Percentiles rank a stretch among this genome's conserved stretches.
phyloP scores from a whole-genome alignment of 1,140 invertebrate species.

The Dolichoris vasculosae region DNA sequence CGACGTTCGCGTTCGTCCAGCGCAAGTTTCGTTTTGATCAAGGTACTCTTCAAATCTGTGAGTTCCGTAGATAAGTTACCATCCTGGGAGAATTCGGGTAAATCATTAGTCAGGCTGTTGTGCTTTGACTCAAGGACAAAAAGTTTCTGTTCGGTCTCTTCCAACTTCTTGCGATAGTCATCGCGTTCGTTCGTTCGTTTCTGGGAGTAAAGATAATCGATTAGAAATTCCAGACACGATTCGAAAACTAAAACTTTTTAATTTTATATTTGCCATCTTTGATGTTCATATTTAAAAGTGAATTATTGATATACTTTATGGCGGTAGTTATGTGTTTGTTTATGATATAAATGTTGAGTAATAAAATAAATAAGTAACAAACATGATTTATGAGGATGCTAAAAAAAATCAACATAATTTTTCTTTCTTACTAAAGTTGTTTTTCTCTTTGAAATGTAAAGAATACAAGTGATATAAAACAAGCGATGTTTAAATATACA shows the following conservation, averaged over 20 bases:
- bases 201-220: slow-evolving; percentile 42
- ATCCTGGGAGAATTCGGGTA: slow-evolving; percentile 54
- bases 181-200: slow-evolving; percentile 64
- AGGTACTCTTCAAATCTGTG: slow-evolving; percentile 62
- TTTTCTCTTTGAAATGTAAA: no score
- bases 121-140: slow-evolving; percentile 51
- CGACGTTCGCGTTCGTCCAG: slow-evolving; percentile 62
- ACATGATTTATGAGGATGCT: no score
- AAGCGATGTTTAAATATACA: no score
- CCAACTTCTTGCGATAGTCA: slow-evolving; percentile 61
- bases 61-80: slow-evolving; percentile 57
- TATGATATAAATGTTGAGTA: no score
- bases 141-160: slow-evolving; percentile 62
- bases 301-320: no score
- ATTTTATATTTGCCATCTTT: not conserved
- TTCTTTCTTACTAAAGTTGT: no score
- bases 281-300: no score
- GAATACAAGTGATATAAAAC: no score
- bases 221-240: not conserved
- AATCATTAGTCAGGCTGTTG: slow-evolving; percentile 46
- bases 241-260: not conserved
- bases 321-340: no score
- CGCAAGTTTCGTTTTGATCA: slow-evolving; percentile 62
- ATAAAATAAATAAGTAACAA: no score
- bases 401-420: no score